Evolutionary conservation across 2,888 invertebrate genomes (phyloP), one percentile per base, ranked within the genome.

Genomic region (Drosophila neotestacea): DNA sequence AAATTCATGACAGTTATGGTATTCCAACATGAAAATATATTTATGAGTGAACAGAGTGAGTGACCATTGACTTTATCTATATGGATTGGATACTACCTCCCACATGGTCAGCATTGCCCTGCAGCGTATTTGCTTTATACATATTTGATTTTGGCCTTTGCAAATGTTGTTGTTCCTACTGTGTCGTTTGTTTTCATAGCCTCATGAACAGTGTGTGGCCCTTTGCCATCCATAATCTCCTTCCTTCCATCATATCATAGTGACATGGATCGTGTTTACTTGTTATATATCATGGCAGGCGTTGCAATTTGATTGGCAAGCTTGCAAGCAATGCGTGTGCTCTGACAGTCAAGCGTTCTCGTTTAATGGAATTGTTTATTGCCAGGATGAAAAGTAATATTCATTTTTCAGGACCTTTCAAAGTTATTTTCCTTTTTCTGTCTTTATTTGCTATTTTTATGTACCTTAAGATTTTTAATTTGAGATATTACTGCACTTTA

Each of bases 221-320:
- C 11, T 16, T 48, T 34, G 48, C 10, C 30, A 16, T 30, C 5
- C 13, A 16, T 32, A 34, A 11, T 22, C 22, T 22, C n/a, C 6
- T 36, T 4, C 13, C 28, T 7, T 58, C 41, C 9, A 27, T 16
- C 16, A 6, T 50, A 34, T 41, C 39, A 50, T n/a, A 61, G 32
- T 63, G 64, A 62, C 54, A 77, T 62, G 61, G 46, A 70, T 70
- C 65, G 36, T 74, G 65, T 77, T 65, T 77, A 48, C 77, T 54
- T 70, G 47, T 61, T 59, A 61, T 76, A 54, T 51, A 76, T 60
- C 64, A 54, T 54, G 58, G 38, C 60, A 44, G 56, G 39, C 60
- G 42, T 65, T 70, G 54, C 63, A 42, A 51, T 74, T 74, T 64
- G 76, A 75, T 75, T 55, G 70, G 22, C 41, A 41, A 22, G 47